Evolutionary conservation across 2,797 vertebrate species (phyloP).

Genomic region (Phataginus tetradactyla): DNA sequence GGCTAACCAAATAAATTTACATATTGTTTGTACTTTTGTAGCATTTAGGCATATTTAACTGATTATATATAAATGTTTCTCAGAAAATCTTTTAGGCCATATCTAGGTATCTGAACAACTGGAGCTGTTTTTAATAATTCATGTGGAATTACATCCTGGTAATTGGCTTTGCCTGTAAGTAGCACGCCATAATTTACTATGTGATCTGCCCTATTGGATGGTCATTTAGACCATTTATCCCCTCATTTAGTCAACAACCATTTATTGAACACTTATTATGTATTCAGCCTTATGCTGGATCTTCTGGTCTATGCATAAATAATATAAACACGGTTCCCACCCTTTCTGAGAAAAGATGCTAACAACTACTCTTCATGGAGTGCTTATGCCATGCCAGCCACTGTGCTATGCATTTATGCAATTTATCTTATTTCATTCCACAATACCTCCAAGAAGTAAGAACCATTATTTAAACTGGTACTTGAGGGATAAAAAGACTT

Average conservation of each 20-base stretch:
- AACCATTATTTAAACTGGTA: conserved; percentile 9
- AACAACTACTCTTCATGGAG: neutral
- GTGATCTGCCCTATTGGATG: neutral
- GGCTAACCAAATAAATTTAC: neutral
- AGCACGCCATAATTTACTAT: neutral
- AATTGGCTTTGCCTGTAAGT: neutral
- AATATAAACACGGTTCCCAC: neutral
- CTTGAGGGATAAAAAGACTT: conserved; percentile 25
- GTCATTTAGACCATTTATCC: neutral
- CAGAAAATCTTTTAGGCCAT: neutral
- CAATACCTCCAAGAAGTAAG: neutral
- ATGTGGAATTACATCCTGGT: neutral
- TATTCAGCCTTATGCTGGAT: neutral
- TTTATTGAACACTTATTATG: neutral
- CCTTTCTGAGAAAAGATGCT: neutral
- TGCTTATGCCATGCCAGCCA: neutral
- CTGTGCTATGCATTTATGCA: neutral
- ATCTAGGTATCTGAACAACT: neutral
- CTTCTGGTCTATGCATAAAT: neutral
- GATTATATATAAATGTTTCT: neutral
- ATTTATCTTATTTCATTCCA: conserved; percentile 20
- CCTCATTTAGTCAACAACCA: neutral
- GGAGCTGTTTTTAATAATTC: neutral
- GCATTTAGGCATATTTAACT: neutral
- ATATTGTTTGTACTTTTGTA: neutral